Evolutionary conservation across 2,888 invertebrate genomes (phyloP).

Genomic region (Dicycla oo): DNA sequence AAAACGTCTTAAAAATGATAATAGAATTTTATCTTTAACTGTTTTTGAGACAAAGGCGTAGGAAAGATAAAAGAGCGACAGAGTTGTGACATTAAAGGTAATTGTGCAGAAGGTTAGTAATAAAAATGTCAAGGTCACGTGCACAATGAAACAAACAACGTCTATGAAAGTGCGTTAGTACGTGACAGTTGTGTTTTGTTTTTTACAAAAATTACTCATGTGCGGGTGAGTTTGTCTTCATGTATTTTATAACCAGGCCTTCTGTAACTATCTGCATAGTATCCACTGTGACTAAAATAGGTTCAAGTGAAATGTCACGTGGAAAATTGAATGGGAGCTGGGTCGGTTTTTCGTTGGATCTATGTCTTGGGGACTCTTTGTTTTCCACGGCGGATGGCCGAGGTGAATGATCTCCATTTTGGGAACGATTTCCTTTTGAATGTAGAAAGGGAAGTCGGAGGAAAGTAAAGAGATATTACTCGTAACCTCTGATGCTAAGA

Average conservation of each 20-base stretch:
- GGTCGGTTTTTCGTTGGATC: slow-evolving; percentile 62
- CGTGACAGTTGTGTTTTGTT: not conserved
- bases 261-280: slow-evolving; percentile 18
- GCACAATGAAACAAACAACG: not conserved
- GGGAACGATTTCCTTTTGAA: slow-evolving; percentile 39
- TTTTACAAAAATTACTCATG: not conserved
- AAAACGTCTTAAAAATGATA: slow-evolving; percentile 52
- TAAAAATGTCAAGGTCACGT: slow-evolving; percentile 13
- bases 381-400: slow-evolving; percentile 41
- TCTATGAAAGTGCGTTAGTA: not conserved
- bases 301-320: slow-evolving; percentile 62
- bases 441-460: slow-evolving; percentile 6
- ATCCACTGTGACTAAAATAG: slow-evolving; percentile 56
- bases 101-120: slow-evolving; percentile 34
- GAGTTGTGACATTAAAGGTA: slow-evolving; percentile 7
- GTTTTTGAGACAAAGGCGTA: slow-evolving; percentile 57
- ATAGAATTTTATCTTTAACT: slow-evolving; percentile 51
- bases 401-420: slow-evolving; percentile 50
- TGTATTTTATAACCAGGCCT: not conserved
- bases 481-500: slow-evolving; percentile 22
- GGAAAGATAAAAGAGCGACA: slow-evolving; percentile 46
- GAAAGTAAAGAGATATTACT: slow-evolving; percentile 30
- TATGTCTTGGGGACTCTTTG: slow-evolving; percentile 61
- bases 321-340: slow-evolving; percentile 70
- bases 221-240: not conserved